Evolutionary conservation across 2,888 invertebrate genomes (phyloP).

Genomic region (Sphaeridia pumilis): DNA sequence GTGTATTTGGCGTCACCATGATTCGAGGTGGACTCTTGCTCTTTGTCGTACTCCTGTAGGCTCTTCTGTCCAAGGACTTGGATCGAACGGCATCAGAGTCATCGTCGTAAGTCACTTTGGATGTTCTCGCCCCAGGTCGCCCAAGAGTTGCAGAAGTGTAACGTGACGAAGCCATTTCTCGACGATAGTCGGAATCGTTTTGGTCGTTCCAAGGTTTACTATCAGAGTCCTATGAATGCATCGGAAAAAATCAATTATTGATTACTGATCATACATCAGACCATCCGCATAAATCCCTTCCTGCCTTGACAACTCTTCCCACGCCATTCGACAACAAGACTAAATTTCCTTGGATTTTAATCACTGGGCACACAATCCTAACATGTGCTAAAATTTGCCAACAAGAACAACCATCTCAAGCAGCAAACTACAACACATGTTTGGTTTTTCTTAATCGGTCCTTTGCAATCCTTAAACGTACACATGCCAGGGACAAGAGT

Average conservation of each 20-base stretch:
- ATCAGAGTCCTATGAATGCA: conserved; percentile 8
- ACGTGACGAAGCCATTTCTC: conserved; percentile 22
- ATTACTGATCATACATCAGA: neutral
- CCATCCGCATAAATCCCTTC: neutral
- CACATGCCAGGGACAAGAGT: no score
- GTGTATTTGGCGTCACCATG: conserved; percentile 22
- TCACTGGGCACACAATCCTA: no score
- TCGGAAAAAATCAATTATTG: neutral
- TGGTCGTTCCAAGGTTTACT: conserved; percentile 17
- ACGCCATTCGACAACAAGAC: neutral
- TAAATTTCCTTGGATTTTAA: no score
- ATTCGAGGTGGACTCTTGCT: conserved; percentile 16
- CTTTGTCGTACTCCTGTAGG: no score
- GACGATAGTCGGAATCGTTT: conserved; percentile 27
- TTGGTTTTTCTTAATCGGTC: neutral
- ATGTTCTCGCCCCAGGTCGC: conserved; percentile 16
- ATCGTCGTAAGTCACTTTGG: conserved; percentile 13
- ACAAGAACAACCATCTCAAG: neutral
- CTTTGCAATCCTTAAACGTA: neutral
- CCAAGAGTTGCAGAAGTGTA: conserved; percentile 22
- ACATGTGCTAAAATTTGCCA: no score
- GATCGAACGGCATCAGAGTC: conserved; percentile 10
- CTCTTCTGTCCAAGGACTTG: conserved; percentile 21
- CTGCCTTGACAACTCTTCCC: neutral
- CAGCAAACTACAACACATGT: no score